Evolutionary conservation across 92 coral and sea anemone species (phyloP), one percentile per base, ranked within the genome.

Genomic region (Plumapathes pennacea): DNA sequence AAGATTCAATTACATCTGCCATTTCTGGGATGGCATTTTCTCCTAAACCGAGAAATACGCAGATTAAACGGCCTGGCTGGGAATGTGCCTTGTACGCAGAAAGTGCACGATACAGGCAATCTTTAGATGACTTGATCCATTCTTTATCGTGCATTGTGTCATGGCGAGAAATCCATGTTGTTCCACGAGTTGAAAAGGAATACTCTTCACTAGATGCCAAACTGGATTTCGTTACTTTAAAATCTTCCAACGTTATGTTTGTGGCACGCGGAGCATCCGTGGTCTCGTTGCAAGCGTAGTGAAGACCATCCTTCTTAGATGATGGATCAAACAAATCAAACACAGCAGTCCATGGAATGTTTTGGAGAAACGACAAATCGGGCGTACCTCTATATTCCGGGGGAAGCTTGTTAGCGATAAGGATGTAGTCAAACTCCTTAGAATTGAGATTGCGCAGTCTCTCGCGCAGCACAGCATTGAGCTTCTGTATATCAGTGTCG

Each of bases 311-410:
- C 25, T 38, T 65, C 25, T 57, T 58, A 0, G 86, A 40, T 1
- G 67, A 32, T 27, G 43, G 33, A 15, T 80, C 87, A 24, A 80
- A 80, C 42, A 61, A 50, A 18, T 80, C 86, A 21, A 80, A 80
- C 14, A 80, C 86, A 0, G 80, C 74, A 20, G 58, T n/a, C 56
- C 73, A 80, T 17, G 86, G 86, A 20, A 80, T 72, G 60, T 62
- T 80, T 33, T 64, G 69, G 17, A 80, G 69, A 28, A 80, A 80
- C 0, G 86, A 32, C 47, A 80, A 34, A 10, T 23, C 45, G 25
- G 69, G 57, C 3, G 64, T 72, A 19, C 69, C 57, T 47, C 88
- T 44, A 57, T 81, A 60, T 22, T 67, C 59, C 5, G 76, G 50
- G 17, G 77, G 67, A 4, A 81, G 8, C 62, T 74, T 81, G 48